A percentile compares a stretch with the other conserved stretches of the same genome.
These are phyloP conservation scores for Thripadectes ignobilis DNA, from an alignment of 2,797 vertebrate species.

Conservation along the genomic window DNA sequence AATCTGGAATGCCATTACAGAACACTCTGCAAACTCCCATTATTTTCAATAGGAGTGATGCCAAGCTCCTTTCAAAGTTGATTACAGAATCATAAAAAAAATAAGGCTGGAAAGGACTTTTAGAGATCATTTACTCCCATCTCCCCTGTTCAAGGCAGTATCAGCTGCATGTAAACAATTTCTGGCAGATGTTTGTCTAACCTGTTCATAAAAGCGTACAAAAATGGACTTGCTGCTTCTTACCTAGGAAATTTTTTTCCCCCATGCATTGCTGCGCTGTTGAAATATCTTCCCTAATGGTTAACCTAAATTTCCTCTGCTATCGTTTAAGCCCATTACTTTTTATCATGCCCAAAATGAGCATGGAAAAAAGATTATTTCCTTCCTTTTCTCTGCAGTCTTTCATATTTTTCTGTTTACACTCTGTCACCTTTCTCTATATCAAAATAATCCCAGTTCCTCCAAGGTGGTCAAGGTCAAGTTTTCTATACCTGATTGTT, in stretches of 20 bases:
- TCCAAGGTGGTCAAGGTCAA: background rate
- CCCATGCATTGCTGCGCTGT: background rate
- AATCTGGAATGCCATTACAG: conserved; percentile 34
- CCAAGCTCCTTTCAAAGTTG: conserved; percentile 56
- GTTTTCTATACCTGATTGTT: background rate
- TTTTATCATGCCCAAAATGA: conserved; percentile 8
- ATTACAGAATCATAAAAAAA: conserved; percentile 54
- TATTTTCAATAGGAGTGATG: conserved; percentile 44
- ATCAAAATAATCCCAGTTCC: conserved; percentile 17
- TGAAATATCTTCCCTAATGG: background rate
- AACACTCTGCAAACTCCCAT: background rate
- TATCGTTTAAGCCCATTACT: conserved; percentile 10
- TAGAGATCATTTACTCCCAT: conserved; percentile 62
- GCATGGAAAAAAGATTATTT: conserved; percentile 33
- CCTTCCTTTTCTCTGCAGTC: background rate
- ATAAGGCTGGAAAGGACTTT: conserved; percentile 60
- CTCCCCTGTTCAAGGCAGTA: conserved; percentile 15
- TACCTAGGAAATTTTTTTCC: background rate
- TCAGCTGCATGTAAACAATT: conserved; percentile 55
- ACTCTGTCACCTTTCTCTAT: background rate
- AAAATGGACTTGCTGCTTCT: background rate
- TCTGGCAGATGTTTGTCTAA: conserved; percentile 59
- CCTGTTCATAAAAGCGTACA: background rate
- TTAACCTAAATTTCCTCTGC: conserved; percentile 16
- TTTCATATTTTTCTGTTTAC: conserved; percentile 23